Conservation (phyloP, 2,797 vertebrate genomes). For the Dendrocincla tyrannina region DNA sequence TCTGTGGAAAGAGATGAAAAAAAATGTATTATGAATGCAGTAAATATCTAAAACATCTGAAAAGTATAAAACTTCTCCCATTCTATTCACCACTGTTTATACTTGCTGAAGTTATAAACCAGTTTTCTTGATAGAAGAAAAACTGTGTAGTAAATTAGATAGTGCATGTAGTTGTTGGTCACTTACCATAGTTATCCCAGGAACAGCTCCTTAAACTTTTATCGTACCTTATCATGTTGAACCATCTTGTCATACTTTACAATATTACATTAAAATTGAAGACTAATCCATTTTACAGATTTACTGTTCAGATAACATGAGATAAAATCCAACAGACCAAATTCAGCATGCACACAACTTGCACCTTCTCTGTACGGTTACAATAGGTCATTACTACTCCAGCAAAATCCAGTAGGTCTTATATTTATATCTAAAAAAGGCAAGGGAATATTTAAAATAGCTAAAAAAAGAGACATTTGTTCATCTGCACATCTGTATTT, state of each 20-base stretch:
- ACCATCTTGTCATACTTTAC: conserved; percentile 18
- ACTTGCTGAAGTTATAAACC: background rate
- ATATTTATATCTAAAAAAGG: background rate
- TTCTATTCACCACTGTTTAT: background rate
- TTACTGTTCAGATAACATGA: conserved; percentile 3
- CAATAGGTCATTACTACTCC: background rate
- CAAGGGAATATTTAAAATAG: background rate
- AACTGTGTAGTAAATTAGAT: background rate
- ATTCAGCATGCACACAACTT: background rate
- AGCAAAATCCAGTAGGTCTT: background rate
- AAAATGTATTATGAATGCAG: background rate
- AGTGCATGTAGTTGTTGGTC: background rate
- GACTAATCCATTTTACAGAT: conserved; percentile 35
- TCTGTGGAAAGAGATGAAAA: background rate
- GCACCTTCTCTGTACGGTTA: background rate
- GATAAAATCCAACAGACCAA: conserved; percentile 19
- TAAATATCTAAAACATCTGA: conserved; percentile 24
- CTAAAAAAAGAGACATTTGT: background rate
- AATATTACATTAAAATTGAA: conserved; percentile 53
- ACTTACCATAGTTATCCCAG: background rate
- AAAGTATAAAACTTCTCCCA: background rate
- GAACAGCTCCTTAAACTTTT: conserved; percentile 16
- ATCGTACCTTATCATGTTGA: background rate
- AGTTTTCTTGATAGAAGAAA: background rate
- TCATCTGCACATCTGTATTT: background rate